phyloP scores from a whole-genome alignment of 2,888 invertebrate species.

The Blera fallax region DNA sequence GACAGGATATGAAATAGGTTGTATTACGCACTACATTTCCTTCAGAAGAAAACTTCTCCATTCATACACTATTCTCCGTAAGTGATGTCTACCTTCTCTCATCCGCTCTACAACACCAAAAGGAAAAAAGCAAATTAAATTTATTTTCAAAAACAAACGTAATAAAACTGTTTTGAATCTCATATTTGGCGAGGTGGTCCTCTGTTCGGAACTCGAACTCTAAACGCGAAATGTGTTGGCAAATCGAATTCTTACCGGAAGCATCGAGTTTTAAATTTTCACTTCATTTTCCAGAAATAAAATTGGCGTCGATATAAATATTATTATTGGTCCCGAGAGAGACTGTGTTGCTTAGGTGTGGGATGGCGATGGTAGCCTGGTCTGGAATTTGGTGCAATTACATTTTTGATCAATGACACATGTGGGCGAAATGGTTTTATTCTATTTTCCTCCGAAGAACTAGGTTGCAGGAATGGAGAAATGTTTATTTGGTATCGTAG shows the following conservation, averaged over 20 bases:
- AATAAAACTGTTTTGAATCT: not conserved
- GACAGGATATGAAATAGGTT: too few species aligned
- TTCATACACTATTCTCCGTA: not conserved
- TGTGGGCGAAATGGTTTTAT: not conserved
- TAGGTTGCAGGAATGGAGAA: not conserved
- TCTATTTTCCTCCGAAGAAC: not conserved
- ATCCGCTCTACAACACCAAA: not conserved
- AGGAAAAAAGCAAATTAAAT: not conserved
- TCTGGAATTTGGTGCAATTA: slow-evolving; percentile 18
- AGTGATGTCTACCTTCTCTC: not conserved
- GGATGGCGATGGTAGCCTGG: not conserved
- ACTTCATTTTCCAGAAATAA: slow-evolving; percentile 40
- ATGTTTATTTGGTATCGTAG: slow-evolving; percentile 14
- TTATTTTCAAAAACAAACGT: not conserved
- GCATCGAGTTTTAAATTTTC: slow-evolving; percentile 7
- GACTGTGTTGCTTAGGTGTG: not conserved
- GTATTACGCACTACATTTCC: not conserved
- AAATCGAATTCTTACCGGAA: slow-evolving; percentile 33
- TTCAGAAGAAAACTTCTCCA: not conserved
- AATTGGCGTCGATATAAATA: slow-evolving; percentile 30
- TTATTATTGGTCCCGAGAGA: slow-evolving; percentile 3
- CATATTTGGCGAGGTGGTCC: not conserved
- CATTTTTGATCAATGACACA: slow-evolving; percentile 27
- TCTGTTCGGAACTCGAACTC: not conserved
- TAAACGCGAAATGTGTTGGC: not conserved